These are phyloP conservation scores for Tenthredo distinguenda DNA, from an alignment of 2,888 invertebrate species.

Conservation along the genomic window DNA sequence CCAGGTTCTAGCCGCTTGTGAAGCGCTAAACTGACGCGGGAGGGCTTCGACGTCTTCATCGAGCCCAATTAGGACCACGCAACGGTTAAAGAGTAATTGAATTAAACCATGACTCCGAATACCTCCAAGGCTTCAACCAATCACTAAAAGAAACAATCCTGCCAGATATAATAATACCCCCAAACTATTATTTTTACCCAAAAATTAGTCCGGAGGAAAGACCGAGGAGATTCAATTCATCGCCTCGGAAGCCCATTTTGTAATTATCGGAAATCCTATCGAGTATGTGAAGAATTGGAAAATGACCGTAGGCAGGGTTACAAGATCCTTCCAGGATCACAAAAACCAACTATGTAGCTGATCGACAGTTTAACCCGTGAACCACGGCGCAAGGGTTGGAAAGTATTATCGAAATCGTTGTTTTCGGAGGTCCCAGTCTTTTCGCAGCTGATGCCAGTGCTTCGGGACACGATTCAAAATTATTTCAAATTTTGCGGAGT, in stretches of 20 bases:
- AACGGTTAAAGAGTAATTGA: slow-evolving; percentile 25
- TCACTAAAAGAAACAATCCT: neutral
- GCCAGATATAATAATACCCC: neutral
- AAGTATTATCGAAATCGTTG: neutral
- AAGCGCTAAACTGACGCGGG: slow-evolving; percentile 32
- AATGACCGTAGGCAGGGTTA: slow-evolving; percentile 75
- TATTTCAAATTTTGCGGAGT: neutral
- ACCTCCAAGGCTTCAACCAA: slow-evolving; percentile 36
- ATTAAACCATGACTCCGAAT: neutral
- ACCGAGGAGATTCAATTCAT: neutral
- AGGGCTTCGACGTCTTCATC: slow-evolving; percentile 48
- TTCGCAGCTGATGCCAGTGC: too few relatives aligned
- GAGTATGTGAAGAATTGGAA: too few relatives aligned
- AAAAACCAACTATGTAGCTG: neutral
- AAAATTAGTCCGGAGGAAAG: neutral
- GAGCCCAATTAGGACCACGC: slow-evolving; percentile 42
- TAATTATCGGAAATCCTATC: too few relatives aligned
- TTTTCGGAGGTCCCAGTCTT: neutral
- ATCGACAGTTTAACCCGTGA: neutral
- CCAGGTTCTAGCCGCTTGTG: neutral
- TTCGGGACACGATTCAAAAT: neutral
- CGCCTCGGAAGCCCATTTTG: neutral
- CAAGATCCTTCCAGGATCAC: slow-evolving; percentile 61
- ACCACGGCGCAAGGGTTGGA: neutral
- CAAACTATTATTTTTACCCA: neutral